phyloP scores from a whole-genome alignment of 2,113 vertebrate species.

The Sapayoa aenigma region DNA sequence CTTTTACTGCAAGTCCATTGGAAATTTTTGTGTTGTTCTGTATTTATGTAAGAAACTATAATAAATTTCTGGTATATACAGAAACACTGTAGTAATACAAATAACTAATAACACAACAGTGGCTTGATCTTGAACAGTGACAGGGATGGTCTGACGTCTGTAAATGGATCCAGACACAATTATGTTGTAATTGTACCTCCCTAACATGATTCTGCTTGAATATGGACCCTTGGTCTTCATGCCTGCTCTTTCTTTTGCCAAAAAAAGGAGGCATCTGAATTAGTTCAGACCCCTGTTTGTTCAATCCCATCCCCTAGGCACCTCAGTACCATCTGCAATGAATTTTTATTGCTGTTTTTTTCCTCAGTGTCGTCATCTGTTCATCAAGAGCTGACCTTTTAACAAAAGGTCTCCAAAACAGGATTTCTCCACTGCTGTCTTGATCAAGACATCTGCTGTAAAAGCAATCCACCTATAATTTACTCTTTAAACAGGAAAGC shows the following conservation, averaged over 20 bases:
- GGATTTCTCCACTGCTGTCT: background rate
- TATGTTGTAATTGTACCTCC: background rate
- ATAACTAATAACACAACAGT: background rate
- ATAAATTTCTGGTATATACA: background rate
- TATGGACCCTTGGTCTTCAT: background rate
- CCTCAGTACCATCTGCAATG: background rate
- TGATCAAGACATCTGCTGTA: background rate
- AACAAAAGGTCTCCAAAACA: constrained; percentile 5
- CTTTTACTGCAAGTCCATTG: background rate
- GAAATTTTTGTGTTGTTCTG: background rate
- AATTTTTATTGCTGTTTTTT: background rate
- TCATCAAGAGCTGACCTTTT: background rate
- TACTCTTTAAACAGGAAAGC: background rate
- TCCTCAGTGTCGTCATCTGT: background rate
- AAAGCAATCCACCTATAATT: background rate
- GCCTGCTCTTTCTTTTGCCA: background rate
- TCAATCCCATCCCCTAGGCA: background rate
- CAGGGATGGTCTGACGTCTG: background rate
- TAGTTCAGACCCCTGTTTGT: background rate
- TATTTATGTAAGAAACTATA: background rate
- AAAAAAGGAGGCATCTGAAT: background rate
- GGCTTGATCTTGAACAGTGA: background rate
- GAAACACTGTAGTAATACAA: background rate
- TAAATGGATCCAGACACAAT: background rate
- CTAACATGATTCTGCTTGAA: background rate